Base-by-base conservation (phyloP, 2,888 invertebrate genomes). In the Drosophila algonquin region DNA sequence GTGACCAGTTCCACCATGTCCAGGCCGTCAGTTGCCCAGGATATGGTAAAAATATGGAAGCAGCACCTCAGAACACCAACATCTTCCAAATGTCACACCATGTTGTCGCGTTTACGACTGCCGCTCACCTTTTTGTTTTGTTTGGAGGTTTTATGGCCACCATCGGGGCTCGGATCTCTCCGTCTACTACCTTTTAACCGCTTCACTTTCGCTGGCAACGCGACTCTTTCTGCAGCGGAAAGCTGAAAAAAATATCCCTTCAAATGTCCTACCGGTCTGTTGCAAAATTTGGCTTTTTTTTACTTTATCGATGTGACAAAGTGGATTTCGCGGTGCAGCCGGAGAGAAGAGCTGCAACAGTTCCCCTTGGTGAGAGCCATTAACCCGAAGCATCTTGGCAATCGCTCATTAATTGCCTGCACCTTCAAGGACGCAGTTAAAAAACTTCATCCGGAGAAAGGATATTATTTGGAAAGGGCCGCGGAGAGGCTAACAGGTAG, bases 51-150 rank as follows among this genome's bases (percentile, higher is more conserved):
- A 84, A 81, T 85, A 78, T 79, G 79, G 78, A 81, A 75, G 74
- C 30, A 30, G 8, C 30, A 30, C 7, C 30, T 7, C 30, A 30
- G 30, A 30, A 30, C 30, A 30, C 8, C 83, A 72, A 50, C 46
- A 73, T 76, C 68, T 69, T 63, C 65, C 75, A 80, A 86, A 80
- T 81, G 84, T 86, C 87, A 77, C 86, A 84, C 87, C 87, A 80
- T 80, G 88, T 86, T 88, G 83, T 73, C 86, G 76, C 79, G 80
- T 88, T 88, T 87, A 88, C 76, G 84, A 79, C 73, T 58, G 72
- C 70, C 80, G 77, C 73, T 77, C 79, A 83, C 84, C 88, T 86
- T 88, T 86, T 86, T 84, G 82, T 79, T 63, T 86, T 86, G 87
- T 86, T 79, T 63, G 71, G 53, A 59, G 64, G 77, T 62, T 86